Evolutionary conservation across 92 coral and sea anemone genomes (phyloP), one percentile per base, ranked within the genome.

Genomic region (Zoanthus sansibaricus): DNA sequence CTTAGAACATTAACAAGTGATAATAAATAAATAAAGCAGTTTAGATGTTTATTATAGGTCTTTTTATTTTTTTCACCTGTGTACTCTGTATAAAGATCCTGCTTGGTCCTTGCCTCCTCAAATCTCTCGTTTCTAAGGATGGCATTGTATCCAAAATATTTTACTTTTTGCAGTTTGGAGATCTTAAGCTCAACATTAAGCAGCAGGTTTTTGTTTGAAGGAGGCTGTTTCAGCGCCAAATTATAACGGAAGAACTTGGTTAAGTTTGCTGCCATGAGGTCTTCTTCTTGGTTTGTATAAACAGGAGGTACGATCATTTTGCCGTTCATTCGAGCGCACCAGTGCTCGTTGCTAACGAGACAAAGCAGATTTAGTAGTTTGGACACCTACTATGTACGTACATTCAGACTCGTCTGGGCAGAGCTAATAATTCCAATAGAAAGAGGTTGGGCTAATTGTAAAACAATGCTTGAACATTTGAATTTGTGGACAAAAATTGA

Each of bases 231-330:
- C 44, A 76, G 37, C 6, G 80, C 80, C 61, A 51, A 7, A 15
- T 76, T 5, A n/a, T 9, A 76, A 13, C 80, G 66, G 80, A 51
- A 51, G 6, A 48, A 76, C 67, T 76, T 76, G 16, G 25, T 62
- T 42, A 76, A 37, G 13, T 76, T 76, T 76, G 62, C 33, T 15
- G 80, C 66, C 80, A 76, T 76, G 13, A 76, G 10, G n/a, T 51
- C 37, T 12, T 76, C 80, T 9, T 76, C 42, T 12, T n/a, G 0
- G 18, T 54, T 18, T 76, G 67, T 20, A 76, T 30, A 76, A 31
- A 76, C 80, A 52, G 64, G 80, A 0, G 80, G 80, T 11, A 76
- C 64, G 32, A 76, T 31, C 64, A 76, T 76, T 1, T 48, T 3
- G 10, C 80, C 67, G 9, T 20, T 48, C 47, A 76, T 20, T 0